These are phyloP conservation scores for Noctilio leporinus DNA, from an alignment of 2,113 vertebrate genomes.

Conservation along the genomic window DNA sequence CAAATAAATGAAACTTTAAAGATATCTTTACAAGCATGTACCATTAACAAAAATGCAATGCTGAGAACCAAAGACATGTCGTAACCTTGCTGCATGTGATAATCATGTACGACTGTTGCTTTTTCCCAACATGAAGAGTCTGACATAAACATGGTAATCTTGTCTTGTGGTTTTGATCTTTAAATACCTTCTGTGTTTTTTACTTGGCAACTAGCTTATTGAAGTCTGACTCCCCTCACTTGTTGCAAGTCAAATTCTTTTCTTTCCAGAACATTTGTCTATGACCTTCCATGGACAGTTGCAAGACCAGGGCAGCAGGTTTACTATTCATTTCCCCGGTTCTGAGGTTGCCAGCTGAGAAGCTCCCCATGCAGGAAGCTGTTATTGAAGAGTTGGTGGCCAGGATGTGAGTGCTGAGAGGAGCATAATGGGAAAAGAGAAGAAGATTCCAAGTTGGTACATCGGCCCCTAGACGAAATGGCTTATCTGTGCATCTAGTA, in stretches of 20 bases:
- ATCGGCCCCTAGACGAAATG: background rate
- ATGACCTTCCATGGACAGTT: background rate
- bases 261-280: background rate
- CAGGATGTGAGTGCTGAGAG: background rate
- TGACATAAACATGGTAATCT: background rate
- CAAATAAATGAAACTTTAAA: background rate
- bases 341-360: background rate
- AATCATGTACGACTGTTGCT: background rate
- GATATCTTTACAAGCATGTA: background rate
- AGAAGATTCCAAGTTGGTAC: background rate
- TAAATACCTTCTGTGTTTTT: background rate
- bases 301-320: background rate
- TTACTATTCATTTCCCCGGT: background rate
- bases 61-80: background rate
- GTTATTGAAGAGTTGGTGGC: background rate
- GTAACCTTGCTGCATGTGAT: background rate
- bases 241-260: background rate
- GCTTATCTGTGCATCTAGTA: no score
- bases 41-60: background rate
- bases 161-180: background rate
- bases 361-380: background rate
- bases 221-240: background rate
- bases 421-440: no score
- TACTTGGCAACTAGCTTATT: background rate
- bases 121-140: background rate